Conservation (phyloP, 2,797 vertebrate genomes). For the Caiman crocodilus region DNA sequence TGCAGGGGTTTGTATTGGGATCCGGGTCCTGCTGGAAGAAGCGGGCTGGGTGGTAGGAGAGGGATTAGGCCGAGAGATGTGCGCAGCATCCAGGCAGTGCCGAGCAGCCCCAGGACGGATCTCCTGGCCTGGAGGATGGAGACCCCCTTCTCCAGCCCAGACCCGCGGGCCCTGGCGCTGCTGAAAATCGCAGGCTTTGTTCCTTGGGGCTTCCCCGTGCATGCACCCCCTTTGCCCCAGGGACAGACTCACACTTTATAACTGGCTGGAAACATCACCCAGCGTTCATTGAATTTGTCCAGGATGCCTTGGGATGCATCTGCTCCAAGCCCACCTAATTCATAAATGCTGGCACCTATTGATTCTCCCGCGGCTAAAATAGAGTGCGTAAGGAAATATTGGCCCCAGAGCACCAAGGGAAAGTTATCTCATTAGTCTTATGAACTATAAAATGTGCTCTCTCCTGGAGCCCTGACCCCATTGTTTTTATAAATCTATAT, state of each 20-base stretch:
- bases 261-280: neutral
- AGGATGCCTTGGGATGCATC: constrained; percentile 28
- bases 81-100: neutral
- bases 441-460: constrained; percentile 52
- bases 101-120: neutral
- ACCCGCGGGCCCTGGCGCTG: fast-evolving
- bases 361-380: constrained; percentile 51
- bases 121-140: neutral
- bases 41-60: neutral
- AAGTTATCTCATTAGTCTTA: constrained; percentile 69
- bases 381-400: constrained; percentile 34
- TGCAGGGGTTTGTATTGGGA: neutral
- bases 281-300: constrained; percentile 45
- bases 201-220: constrained; percentile 52
- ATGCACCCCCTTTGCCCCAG: fast-evolving
- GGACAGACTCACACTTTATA: constrained; percentile 43
- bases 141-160: neutral
- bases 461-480: constrained; percentile 69
- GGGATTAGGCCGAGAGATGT: neutral
- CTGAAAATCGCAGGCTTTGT: constrained; percentile 22
- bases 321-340: constrained; percentile 46
- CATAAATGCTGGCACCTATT: constrained; percentile 60
- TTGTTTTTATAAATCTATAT: constrained; percentile 84
- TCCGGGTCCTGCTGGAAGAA: neutral
- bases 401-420: constrained; percentile 14